phyloP scores from a whole-genome alignment of 2,113 vertebrate species.

The Phrynocephalus versicolor region DNA sequence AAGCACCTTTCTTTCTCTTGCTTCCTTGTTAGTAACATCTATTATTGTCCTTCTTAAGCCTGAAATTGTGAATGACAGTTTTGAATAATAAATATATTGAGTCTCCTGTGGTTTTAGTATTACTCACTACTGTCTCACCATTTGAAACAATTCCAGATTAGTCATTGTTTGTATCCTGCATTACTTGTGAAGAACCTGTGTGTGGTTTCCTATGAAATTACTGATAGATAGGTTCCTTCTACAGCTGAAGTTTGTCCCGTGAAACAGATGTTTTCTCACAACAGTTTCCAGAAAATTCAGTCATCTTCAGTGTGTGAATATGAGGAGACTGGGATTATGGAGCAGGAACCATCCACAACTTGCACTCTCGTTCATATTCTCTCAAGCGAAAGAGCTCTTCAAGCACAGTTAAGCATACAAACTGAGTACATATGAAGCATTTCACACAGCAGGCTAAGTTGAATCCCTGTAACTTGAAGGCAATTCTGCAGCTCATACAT shows the following conservation, averaged over 20 bases:
- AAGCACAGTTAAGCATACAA: not conserved
- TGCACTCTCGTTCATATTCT: not conserved
- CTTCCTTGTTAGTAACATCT: not conserved
- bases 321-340: not conserved
- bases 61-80: not conserved
- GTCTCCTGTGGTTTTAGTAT: not conserved
- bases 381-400: not conserved
- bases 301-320: not conserved
- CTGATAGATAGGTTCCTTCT: not conserved
- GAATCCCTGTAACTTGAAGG: not conserved
- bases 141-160: constrained; percentile 10
- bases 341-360: not conserved
- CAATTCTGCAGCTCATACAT: not conserved
- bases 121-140: not conserved
- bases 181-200: not conserved
- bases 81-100: not conserved
- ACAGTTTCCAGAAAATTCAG: not conserved
- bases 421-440: not conserved
- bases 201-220: not conserved
- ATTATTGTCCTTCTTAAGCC: not conserved
- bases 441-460: not conserved
- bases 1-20: not conserved
- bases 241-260: not conserved
- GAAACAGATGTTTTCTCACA: not conserved
- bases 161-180: not conserved